These are phyloP conservation scores for Bradypus variegatus DNA, from an alignment of 2,797 vertebrate species.

Conservation along the genomic window DNA sequence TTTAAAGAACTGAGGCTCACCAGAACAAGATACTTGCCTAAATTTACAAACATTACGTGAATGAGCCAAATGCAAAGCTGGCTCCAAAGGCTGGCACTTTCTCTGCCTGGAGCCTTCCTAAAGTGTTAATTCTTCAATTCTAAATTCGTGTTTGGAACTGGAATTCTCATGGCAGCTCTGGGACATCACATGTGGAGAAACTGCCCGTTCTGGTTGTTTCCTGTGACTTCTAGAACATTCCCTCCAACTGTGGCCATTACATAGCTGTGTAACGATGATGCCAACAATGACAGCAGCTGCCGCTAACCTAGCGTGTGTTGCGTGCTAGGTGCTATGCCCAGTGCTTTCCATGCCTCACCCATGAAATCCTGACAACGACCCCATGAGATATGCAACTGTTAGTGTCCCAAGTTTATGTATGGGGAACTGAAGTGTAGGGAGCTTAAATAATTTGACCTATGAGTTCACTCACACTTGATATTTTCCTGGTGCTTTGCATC, in stretches of 20 bases:
- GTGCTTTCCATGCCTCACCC: rapidly evolving
- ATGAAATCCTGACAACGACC: background rate
- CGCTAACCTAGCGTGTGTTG: rapidly evolving
- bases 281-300: too few species aligned
- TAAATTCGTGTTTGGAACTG: background rate
- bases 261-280: background rate
- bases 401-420: rapidly evolving
- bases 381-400: background rate
- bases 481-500: background rate
- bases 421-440: background rate
- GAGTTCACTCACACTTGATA: background rate
- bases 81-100: background rate
- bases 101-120: rapidly evolving
- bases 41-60: too few species aligned
- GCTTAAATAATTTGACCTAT: rapidly evolving
- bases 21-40: background rate
- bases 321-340: rapidly evolving
- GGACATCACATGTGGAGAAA: background rate
- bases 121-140: background rate
- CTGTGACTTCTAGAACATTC: background rate
- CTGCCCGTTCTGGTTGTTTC: background rate
- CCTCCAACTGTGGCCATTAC: rapidly evolving
- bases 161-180: background rate
- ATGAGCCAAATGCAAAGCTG: background rate
- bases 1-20: background rate